Evolutionary conservation across 2,888 invertebrate species (phyloP).

Genomic region (Vandiemenella viatica): DNA sequence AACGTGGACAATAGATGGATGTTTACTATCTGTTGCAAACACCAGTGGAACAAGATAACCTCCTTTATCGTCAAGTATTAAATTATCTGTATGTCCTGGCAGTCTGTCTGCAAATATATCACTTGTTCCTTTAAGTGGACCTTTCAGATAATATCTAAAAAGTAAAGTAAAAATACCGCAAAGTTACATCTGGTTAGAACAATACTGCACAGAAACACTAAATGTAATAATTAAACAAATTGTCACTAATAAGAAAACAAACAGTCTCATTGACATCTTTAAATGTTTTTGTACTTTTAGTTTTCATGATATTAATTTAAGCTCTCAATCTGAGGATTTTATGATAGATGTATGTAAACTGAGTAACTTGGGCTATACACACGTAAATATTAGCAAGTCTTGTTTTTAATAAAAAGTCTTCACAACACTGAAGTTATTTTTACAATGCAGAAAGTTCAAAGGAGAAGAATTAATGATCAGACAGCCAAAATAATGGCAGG

Average conservation of each 20-base stretch:
- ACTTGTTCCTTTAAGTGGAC: conserved; percentile 59
- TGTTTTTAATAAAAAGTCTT: too few species aligned
- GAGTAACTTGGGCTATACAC: too few species aligned
- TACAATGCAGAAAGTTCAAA: too few species aligned
- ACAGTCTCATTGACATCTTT: too few species aligned
- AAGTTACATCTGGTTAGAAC: too few species aligned
- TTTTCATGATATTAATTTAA: not conserved
- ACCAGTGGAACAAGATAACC: conserved; percentile 51
- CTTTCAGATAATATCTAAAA: conserved; percentile 56
- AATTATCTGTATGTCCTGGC: conserved; percentile 60
- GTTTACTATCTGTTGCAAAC: conserved; percentile 35
- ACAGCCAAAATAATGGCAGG: too few species aligned
- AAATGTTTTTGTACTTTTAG: not conserved
- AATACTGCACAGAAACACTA: too few species aligned
- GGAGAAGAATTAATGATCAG: too few species aligned
- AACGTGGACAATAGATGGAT: conserved; percentile 39
- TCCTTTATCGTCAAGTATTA: conserved; percentile 38
- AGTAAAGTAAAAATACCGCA: not conserved
- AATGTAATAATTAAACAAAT: not conserved
- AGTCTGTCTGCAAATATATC: conserved; percentile 71
- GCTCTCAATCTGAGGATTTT: too few species aligned
- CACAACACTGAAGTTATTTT: too few species aligned
- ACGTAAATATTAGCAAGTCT: too few species aligned
- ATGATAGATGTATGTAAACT: too few species aligned
- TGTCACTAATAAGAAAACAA: not conserved